These are phyloP conservation scores for Oreamnos americanus DNA, from an alignment of 2,113 vertebrate genomes.

Conservation along the genomic window DNA sequence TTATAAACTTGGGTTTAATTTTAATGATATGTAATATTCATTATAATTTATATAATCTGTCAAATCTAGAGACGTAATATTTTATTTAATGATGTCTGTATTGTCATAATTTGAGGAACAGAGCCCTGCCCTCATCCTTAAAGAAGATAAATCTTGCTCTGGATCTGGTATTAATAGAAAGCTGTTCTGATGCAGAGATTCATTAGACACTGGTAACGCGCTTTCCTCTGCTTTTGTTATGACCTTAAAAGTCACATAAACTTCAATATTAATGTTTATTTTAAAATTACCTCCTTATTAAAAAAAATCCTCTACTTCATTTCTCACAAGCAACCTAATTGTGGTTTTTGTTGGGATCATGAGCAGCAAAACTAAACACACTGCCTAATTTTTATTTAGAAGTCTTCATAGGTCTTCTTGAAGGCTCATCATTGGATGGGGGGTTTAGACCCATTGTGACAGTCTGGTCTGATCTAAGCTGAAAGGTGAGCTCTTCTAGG, in stretches of 20 bases:
- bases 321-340: not conserved
- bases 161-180: not conserved
- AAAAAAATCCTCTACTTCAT: not conserved
- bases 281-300: not conserved
- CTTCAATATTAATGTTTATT: not conserved
- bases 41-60: not conserved
- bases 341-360: not conserved
- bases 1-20: constrained; percentile 4
- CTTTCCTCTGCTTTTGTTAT: not conserved
- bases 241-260: not conserved
- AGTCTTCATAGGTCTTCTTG: not conserved
- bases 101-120: not conserved
- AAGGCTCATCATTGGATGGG: not conserved
- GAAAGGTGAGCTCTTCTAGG: not conserved
- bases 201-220: not conserved
- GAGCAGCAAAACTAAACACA: not conserved
- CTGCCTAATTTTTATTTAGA: not conserved
- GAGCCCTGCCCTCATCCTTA: not conserved
- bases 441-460: not conserved
- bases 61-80: not conserved
- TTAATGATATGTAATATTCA: not conserved
- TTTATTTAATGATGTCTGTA: not conserved
- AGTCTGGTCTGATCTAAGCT: not conserved
- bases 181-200: not conserved
- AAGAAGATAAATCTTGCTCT: not conserved